These are phyloP conservation scores for Anolis carolinensis DNA, from an alignment of 2,113 vertebrate genomes.

Conservation along the genomic window DNA sequence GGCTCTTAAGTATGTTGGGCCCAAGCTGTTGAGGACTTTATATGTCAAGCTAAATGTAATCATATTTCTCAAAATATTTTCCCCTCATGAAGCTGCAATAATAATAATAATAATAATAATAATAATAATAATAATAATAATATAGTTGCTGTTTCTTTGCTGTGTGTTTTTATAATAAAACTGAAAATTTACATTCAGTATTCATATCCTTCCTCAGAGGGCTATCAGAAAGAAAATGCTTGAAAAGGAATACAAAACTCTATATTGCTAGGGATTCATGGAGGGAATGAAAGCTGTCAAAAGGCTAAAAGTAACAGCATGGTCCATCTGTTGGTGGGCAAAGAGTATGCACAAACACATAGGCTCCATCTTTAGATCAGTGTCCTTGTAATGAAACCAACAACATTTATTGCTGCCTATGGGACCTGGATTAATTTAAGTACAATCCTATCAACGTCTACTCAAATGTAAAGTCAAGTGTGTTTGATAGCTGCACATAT, in stretches of 20 bases:
- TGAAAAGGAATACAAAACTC: constrained; percentile 11
- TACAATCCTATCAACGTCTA: too few species aligned
- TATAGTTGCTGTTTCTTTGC: constrained; percentile 22
- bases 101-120: not conserved
- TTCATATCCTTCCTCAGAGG: not conserved
- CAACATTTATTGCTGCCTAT: not conserved
- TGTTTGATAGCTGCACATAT: too few species aligned
- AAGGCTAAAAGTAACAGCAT: constrained; percentile 8
- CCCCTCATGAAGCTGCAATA: constrained; percentile 11
- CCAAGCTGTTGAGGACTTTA: constrained; percentile 34
- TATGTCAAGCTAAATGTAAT: constrained; percentile 34
- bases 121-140: not conserved
- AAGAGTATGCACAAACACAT: not conserved
- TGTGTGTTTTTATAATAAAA: constrained; percentile 17
- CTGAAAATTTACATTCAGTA: constrained; percentile 1
- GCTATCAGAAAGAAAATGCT: not conserved
- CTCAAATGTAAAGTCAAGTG: too few species aligned
- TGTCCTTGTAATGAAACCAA: constrained; percentile 16
- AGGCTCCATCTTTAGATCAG: not conserved
- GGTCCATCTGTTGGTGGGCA: constrained; percentile 18
- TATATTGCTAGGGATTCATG: constrained; percentile 18
- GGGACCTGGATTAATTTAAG: too few species aligned
- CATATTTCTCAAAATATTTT: constrained; percentile 12
- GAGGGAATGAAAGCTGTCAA: constrained; percentile 12
- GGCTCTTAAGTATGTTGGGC: constrained; percentile 21